phyloP scores from a whole-genome alignment of 2,888 invertebrate species.

The Junonia oenone region DNA sequence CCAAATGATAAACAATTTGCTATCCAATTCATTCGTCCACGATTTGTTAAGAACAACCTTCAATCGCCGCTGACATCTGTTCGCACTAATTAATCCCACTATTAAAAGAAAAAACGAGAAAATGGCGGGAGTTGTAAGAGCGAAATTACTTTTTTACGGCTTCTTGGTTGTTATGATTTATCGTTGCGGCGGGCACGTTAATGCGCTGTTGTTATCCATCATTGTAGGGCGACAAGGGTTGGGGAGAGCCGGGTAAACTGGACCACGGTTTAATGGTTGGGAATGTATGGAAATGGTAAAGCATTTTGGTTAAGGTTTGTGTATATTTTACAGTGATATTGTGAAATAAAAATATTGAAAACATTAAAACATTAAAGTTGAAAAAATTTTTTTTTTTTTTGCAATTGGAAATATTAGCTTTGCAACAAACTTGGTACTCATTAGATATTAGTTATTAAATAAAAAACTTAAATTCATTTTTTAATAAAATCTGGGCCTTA shows the following conservation, averaged over 20 bases:
- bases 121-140: conserved; percentile 35
- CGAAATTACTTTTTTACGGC: conserved; percentile 52
- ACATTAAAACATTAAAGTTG: too few relatives aligned
- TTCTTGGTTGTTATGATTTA: conserved; percentile 51
- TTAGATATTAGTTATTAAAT: too few relatives aligned
- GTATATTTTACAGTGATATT: background rate
- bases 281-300: background rate
- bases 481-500: too few relatives aligned
- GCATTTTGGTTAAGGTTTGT: background rate
- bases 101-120: conserved; percentile 22
- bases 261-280: background rate
- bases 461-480: too few relatives aligned
- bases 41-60: background rate
- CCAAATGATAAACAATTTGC: too few relatives aligned
- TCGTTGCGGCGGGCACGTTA: conserved; percentile 39
- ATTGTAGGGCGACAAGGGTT: conserved; percentile 40
- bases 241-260: background rate
- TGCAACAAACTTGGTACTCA: too few relatives aligned
- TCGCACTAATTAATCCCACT: conserved; percentile 22
- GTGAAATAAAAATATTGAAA: too few relatives aligned
- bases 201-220: conserved; percentile 55
- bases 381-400: too few relatives aligned
- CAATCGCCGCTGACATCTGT: conserved; percentile 18
- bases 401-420: too few relatives aligned
- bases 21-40: too few relatives aligned